Evolutionary conservation across 2,797 vertebrate genomes (phyloP).

Genomic region (Loriculus beryllinus): DNA sequence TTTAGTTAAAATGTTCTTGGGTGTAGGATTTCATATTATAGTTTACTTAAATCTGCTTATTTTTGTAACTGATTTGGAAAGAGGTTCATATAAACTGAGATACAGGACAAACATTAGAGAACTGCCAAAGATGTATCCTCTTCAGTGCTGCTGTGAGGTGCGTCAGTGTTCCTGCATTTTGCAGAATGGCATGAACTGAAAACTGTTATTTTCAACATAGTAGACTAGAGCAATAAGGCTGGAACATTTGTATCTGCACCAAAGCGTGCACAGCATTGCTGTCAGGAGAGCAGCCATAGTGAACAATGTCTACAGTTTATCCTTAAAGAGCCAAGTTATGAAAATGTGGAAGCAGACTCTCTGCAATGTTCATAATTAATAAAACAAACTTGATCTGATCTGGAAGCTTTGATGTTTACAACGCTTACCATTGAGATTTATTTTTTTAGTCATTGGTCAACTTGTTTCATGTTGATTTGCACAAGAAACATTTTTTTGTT

Average conservation of each 20-base stretch:
- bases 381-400: neutral
- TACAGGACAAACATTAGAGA: neutral
- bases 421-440: neutral
- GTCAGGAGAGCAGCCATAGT: conserved; percentile 3
- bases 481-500: conserved; percentile 12
- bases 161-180: neutral
- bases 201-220: neutral
- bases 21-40: neutral
- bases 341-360: neutral
- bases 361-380: neutral
- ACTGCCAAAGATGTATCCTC: neutral
- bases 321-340: neutral
- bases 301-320: neutral
- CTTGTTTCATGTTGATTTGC: conserved; percentile 7
- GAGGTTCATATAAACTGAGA: neutral
- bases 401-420: neutral
- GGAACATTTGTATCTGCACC: neutral
- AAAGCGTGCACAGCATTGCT: neutral
- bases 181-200: neutral
- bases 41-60: neutral
- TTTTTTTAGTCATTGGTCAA: neutral
- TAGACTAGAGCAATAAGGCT: neutral
- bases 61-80: neutral
- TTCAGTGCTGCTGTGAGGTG: neutral
- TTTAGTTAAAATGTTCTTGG: neutral